These are phyloP conservation scores for Ptychobarbus kaznakovi DNA, from an alignment of 2,797 vertebrate genomes.

Conservation along the genomic window DNA sequence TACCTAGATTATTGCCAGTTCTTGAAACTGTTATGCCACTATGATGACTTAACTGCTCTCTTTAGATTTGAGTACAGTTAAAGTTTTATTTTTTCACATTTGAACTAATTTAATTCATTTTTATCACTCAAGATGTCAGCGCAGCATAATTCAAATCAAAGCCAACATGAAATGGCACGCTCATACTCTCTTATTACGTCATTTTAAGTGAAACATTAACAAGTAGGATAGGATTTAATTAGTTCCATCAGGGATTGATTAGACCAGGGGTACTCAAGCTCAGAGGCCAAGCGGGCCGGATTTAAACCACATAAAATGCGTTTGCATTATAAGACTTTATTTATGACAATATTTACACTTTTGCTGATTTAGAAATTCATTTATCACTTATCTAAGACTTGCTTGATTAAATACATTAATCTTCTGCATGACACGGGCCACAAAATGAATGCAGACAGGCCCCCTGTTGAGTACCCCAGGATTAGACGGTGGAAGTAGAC, in stretches of 20 bases:
- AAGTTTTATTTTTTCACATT: neutral
- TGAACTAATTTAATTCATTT: neutral
- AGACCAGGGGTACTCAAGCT: neutral
- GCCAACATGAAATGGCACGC: neutral
- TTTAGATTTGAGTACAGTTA: neutral
- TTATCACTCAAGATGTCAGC: neutral
- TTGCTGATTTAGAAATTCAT: neutral
- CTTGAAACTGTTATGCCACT: neutral
- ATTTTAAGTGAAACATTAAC: neutral
- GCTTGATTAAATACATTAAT: neutral
- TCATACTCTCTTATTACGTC: no score
- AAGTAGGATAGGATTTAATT: neutral
- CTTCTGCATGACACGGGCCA: neutral
- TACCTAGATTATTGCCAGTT: slow-evolving; percentile 10
- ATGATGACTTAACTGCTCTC: neutral
- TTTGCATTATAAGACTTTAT: neutral
- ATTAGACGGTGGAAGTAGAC: neutral
- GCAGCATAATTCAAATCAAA: neutral
- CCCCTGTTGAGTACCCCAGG: neutral
- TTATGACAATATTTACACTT: neutral
- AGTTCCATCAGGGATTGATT: neutral
- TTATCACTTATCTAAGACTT: neutral
- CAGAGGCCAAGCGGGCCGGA: neutral
- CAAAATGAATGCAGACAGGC: neutral
- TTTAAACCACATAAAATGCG: neutral